Evolutionary conservation across 2,113 vertebrate species (phyloP).

Genomic region (Apodemus speciosus): DNA sequence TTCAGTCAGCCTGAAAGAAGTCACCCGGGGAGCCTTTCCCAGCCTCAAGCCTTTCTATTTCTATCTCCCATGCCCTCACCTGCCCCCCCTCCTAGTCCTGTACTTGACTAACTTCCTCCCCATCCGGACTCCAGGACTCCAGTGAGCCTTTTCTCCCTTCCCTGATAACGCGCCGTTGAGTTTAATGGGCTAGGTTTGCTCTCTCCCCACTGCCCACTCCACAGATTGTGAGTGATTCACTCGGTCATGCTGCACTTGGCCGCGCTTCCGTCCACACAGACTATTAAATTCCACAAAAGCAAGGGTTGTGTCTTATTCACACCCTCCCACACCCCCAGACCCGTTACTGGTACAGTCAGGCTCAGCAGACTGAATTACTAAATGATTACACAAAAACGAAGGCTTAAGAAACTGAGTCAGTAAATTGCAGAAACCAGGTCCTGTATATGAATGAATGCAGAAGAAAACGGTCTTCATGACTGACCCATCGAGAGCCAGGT

Average conservation of each 20-base stretch:
- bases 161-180: not conserved
- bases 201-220: not conserved
- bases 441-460: not conserved
- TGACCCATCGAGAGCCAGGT: not conserved
- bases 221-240: not conserved
- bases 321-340: not conserved
- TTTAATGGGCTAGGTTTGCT: not conserved
- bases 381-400: not conserved
- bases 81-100: not conserved
- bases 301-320: not conserved
- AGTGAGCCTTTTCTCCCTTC: not conserved
- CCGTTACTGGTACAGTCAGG: not conserved
- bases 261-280: not conserved
- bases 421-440: slow-evolving; percentile 20
- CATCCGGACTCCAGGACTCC: not conserved
- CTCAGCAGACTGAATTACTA: slow-evolving; percentile 16
- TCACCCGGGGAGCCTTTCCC: not conserved
- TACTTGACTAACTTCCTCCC: not conserved
- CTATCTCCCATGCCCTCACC: not conserved
- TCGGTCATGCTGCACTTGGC: not conserved
- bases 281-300: slow-evolving; percentile 36
- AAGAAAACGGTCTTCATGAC: not conserved
- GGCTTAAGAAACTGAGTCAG: slow-evolving; percentile 24
- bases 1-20: not conserved
- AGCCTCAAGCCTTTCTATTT: not conserved